Conservation (phyloP, 2,888 invertebrate genomes). For the Pollenia amentaria region DNA sequence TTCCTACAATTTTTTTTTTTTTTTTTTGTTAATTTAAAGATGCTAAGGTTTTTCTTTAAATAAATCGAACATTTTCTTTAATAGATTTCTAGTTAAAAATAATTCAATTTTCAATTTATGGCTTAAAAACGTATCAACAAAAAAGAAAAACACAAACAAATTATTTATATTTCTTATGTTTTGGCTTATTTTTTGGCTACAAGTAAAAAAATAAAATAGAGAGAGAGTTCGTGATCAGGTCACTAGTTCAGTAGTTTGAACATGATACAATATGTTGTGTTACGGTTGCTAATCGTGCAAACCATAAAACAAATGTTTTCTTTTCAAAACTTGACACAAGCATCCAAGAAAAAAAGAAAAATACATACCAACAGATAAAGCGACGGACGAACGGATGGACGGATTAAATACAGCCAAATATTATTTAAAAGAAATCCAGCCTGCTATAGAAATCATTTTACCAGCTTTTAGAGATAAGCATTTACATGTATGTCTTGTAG, state of each 20-base stretch:
- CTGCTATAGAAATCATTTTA: constrained; percentile 10
- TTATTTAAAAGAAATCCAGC: constrained; percentile 30
- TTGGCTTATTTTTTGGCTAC: constrained; percentile 28
- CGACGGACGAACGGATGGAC: constrained; percentile 2
- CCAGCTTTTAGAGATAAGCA: constrained; percentile 8
- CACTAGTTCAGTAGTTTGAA: constrained; percentile 80
- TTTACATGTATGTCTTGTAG: not conserved
- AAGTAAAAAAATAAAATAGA: not conserved
- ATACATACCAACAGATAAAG: not conserved
- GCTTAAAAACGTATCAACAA: not conserved
- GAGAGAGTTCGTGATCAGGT: constrained; percentile 81
- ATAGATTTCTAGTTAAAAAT: constrained; percentile 62
- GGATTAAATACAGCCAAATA: constrained; percentile 20
- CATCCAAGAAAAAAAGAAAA: constrained; percentile 16
- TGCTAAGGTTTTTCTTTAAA: not conserved
- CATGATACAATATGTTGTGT: constrained; percentile 66
- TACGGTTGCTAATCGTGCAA: constrained; percentile 72
- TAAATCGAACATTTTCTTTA: constrained; percentile 8
- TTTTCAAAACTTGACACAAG: constrained; percentile 62
- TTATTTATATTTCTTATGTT: constrained; percentile 29
- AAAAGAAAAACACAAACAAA: constrained; percentile 13
- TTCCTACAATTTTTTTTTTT: no score
- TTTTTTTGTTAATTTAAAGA: not conserved
- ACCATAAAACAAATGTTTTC: constrained; percentile 70
- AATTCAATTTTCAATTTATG: constrained; percentile 55